Percentiles rank a stretch among this genome's conserved stretches.
These are phyloP conservation scores for Zaprionus ghesquierei DNA, from an alignment of 1,140 invertebrate genomes.

Conservation along the genomic window DNA sequence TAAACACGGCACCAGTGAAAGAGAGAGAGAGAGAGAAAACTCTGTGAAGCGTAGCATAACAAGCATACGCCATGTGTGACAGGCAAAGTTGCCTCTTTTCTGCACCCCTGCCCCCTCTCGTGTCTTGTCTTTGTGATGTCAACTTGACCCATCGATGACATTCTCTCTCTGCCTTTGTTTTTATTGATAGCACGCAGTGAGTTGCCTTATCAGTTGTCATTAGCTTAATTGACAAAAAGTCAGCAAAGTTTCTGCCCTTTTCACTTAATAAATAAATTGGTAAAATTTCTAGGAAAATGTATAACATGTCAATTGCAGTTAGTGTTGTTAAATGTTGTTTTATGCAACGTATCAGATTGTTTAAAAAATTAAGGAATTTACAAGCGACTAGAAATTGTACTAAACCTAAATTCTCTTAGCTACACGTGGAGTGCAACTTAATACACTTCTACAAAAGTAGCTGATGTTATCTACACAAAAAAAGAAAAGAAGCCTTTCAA, in stretches of 20 bases:
- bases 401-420: background rate
- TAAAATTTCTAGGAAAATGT: background rate
- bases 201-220: conserved; percentile 33
- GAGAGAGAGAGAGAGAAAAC: background rate
- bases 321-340: too few species aligned
- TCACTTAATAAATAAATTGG: background rate
- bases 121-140: background rate
- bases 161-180: conserved; percentile 21
- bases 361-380: too few species aligned
- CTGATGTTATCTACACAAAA: background rate
- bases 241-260: background rate
- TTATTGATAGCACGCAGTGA: conserved; percentile 11
- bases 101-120: background rate
- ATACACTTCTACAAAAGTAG: background rate
- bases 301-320: background rate
- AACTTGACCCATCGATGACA: conserved; percentile 27
- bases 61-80: conserved; percentile 55
- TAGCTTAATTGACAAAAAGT: conserved; percentile 41
- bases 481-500: background rate
- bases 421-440: background rate
- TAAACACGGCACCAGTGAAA: background rate
- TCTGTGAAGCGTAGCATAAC: conserved; percentile 27
- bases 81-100: conserved; percentile 14
- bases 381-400: too few species aligned
- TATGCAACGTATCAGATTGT: too few species aligned